phyloP scores from a whole-genome alignment of 2,113 vertebrate species.

The Ivindomyrus marchei region DNA sequence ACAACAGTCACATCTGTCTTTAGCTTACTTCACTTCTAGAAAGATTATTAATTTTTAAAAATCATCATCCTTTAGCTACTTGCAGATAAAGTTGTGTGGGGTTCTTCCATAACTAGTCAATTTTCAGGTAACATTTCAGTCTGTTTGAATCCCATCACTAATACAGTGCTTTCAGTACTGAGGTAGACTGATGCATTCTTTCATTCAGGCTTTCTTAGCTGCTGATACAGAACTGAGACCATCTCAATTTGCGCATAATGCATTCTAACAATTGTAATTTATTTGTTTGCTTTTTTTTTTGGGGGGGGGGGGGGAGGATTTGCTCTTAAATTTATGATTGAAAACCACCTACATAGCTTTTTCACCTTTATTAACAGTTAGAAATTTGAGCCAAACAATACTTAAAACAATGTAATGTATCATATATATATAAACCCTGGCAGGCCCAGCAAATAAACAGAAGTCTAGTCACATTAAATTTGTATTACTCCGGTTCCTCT shows the following conservation, averaged over 20 bases:
- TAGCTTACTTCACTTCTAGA: background rate
- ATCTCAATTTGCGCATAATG: background rate
- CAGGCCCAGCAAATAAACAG: background rate
- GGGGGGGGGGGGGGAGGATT: background rate
- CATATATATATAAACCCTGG: background rate
- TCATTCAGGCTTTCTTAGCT: background rate
- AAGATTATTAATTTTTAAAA: background rate
- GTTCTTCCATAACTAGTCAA: background rate
- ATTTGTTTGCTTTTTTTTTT: background rate
- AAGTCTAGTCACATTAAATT: background rate
- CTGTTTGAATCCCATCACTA: background rate
- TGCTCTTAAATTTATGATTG: background rate
- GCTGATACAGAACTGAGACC: background rate
- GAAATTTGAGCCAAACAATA: background rate
- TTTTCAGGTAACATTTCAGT: background rate
- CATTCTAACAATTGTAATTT: background rate
- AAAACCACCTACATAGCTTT: background rate
- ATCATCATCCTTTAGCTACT: background rate
- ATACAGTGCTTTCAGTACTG: background rate
- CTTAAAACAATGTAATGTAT: background rate
- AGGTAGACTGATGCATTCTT: background rate
- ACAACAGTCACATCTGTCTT: background rate
- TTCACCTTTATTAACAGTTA: background rate
- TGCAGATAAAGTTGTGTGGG: background rate
- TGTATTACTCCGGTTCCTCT: background rate